phyloP scores from a whole-genome alignment of 2,797 vertebrate species.

The Eulemur rubriventer region DNA sequence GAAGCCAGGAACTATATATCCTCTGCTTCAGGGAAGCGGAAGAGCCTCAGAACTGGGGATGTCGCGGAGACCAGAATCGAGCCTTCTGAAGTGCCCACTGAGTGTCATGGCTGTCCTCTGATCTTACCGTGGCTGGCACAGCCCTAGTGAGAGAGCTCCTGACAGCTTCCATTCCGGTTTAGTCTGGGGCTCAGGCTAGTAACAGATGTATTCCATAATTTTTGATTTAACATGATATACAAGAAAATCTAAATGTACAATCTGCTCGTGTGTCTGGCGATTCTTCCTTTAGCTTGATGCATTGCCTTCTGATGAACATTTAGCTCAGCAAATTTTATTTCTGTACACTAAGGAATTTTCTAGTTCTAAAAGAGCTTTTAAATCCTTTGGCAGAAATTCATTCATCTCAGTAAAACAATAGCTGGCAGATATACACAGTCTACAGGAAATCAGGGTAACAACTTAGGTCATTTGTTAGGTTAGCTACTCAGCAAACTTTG shows the following conservation, averaged over 20 bases:
- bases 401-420: conserved; percentile 71
- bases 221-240: conserved; percentile 59
- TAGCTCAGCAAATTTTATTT: conserved; percentile 73
- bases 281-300: conserved; percentile 48
- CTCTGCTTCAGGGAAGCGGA: not conserved
- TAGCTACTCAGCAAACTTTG: conserved; percentile 58
- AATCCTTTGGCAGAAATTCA: conserved; percentile 69
- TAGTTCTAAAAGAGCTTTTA: conserved; percentile 65
- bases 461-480: conserved; percentile 52
- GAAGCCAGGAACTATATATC: not conserved
- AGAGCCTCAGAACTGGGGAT: not conserved
- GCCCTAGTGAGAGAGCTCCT: not conserved
- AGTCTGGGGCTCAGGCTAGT: not conserved
- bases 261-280: conserved; percentile 53
- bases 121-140: not conserved
- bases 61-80: not conserved
- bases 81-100: not conserved
- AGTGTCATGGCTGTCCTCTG: not conserved
- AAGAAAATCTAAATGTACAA: conserved; percentile 54
- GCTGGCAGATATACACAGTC: conserved; percentile 62
- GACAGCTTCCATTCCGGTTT: not conserved
- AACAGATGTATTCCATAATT: conserved; percentile 49
- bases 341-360: conserved; percentile 70
- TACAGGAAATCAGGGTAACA: conserved; percentile 66
- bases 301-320: conserved; percentile 67